Evolutionary conservation across 2,113 vertebrate genomes (phyloP), one percentile per base, ranked within the genome.

Genomic region (Microcebus jonahi): DNA sequence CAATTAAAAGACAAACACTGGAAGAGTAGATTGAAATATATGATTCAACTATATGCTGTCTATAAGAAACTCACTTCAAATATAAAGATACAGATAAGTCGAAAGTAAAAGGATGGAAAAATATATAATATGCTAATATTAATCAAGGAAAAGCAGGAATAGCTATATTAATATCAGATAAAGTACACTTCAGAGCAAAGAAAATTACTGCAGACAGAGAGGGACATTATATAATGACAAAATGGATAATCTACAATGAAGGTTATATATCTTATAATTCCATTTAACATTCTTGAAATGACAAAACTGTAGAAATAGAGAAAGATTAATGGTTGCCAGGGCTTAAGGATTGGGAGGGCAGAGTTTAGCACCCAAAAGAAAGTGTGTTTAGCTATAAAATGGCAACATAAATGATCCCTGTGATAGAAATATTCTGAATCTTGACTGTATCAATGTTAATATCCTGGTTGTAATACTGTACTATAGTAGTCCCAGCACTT

Each of bases 251-350:
- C 65, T 59, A 65, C 4, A 36, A 36, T 2, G 6, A 61, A 84
- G 8, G 20, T 65, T 91, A 83, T 8, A 82, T 57, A 73, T 9
- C 39, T 23, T 71, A 63, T 31, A 8, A 75, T 48, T 87, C 23
- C 59, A 93, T 42, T 31, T 36, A 95, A 59, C 34, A 50, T 86
- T 90, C 39, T 79, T 82, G 21, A 91, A 96, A 94, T 42, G 48
- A 80, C 48, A 81, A 81, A 81, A 86, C 65, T 21, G 75, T 17
- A 92, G 31, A 88, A 87, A 88, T 21, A 34, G 42, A 90, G n/a
- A 92, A 88, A 57, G 81, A 88, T 65, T 21, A 67, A 12, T 39
- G 3, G 27, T 83, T 95, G 15, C 57, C 29, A 50, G 8, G 12
- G 42, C 12, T 85, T 88, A 61, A 61, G 31, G 14, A 25, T 9